Base-by-base conservation (phyloP, 2,113 vertebrate species). In the Spilogale gracilis region DNA sequence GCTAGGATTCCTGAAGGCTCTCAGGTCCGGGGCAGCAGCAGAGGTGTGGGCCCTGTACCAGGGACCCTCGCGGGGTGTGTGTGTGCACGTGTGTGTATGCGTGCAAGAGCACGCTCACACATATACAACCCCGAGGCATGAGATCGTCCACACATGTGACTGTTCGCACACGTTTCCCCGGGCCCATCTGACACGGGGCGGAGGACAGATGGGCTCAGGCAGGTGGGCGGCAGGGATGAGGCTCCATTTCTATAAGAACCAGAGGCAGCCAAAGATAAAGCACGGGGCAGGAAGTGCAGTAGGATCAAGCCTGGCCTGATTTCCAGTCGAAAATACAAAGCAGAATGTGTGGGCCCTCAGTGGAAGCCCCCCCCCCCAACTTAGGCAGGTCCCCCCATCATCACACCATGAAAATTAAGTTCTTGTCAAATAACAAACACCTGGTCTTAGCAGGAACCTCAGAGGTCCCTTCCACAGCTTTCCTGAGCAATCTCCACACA, bases 201-300 rank as follows among this genome's bases (percentile, higher is more conserved):
- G n/a, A 23, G 20, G 25, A 65, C 11, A 0, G 14, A 21, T 1
- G 60, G n/a, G 50, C 71, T 67, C 58, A 2, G 38, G 25, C 6
- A 5, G 38, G 52, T 2, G 50, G 80, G 54, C 10, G 58, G 38
- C 0, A 0, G 48, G 60, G 50, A 30, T 10, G 81, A 86, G 54
- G 61, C 45, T 61, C 56, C 0, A 1, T 84, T 56, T 84, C 90
- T 78, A 69, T 50, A 25, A 71, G 60, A 78, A 81, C 82, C 61
- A 50, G 93, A 1, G 32, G 48, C 13, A 6, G 45, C 45, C 58
- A 30, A 11, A 63, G 71, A 48, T 74, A 43, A 60, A 58, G 13
- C 5, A 3, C 13, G 1, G 5, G 20, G 50, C 5, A 2, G 63
- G 63, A 8, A 12, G n/a, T 5, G 17, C 2, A 2, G 27, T 0